Conservation (phyloP, 1,140 invertebrate genomes). For the Thalassaphorura encarpata region DNA sequence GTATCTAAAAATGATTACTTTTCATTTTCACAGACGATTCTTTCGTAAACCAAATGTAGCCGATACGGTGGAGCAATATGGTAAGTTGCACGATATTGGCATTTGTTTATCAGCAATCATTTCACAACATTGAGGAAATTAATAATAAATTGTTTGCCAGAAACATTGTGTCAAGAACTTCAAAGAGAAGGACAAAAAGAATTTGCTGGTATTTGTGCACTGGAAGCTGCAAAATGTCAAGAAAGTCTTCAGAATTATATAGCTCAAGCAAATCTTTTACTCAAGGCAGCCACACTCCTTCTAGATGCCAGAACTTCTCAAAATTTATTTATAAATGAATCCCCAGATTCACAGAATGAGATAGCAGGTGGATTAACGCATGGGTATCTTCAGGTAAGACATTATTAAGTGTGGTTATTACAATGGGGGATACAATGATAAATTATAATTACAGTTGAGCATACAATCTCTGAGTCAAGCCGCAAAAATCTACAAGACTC, state of each 20-base stretch:
- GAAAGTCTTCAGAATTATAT: slow-evolving; percentile 25
- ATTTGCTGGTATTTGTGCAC: slow-evolving; percentile 25
- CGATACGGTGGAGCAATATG: slow-evolving; percentile 55
- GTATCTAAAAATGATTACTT: background rate
- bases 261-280: slow-evolving; percentile 19
- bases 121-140: too few species aligned
- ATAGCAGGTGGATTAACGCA: too few species aligned
- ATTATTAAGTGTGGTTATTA: too few species aligned
- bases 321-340: too few species aligned
- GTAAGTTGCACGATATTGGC: slow-evolving; percentile 34
- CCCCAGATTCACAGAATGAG: too few species aligned
- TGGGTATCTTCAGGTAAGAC: too few species aligned
- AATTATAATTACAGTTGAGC: slow-evolving; percentile 11
- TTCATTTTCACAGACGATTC: slow-evolving; percentile 51
- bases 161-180: slow-evolving; percentile 20
- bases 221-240: slow-evolving; percentile 30
- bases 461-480: slow-evolving; percentile 16
- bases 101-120: too few species aligned
- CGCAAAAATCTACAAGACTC: slow-evolving; percentile 9
- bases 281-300: slow-evolving; percentile 17
- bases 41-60: slow-evolving; percentile 63
- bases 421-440: too few species aligned
- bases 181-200: slow-evolving; percentile 26
- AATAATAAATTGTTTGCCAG: slow-evolving; percentile 14
- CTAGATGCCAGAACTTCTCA: slow-evolving; percentile 6